Evolutionary conservation across 2,888 invertebrate species (phyloP), one percentile per base, ranked within the genome.

Genomic region (Dromius quadrimaculatus): DNA sequence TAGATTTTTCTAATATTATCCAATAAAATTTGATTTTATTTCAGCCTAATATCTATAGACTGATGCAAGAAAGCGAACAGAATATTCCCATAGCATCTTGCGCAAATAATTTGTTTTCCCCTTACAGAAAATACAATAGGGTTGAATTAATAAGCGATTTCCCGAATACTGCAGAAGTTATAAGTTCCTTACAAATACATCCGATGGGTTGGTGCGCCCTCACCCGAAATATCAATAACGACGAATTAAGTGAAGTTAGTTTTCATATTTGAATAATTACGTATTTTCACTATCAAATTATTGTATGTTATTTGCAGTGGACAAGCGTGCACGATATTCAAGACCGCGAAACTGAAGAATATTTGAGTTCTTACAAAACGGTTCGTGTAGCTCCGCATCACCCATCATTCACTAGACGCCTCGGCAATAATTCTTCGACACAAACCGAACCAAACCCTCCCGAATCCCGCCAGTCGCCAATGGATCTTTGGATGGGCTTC

Each of bases 321-420:
- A 95, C 95, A 4, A 94, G 95, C 79, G 90, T 97, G 64, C 97
- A 97, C 83, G 95, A 97, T 80, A 94, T 97, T 74, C 95, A 95
- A 83, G 89, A 91, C 43, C 82, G 81, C 66, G 85, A 85, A 2
- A 77, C 79, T 6, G 79, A 82, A 9, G 84, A 85, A 13, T 82
- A 83, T 22, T 34, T 68, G 11, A 62, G 38, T 22, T 22, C 61
- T 6, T 70, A 47, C 23, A 62, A 47, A 36, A 28, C 32, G 8
- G 70, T 50, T 9, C 32, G 34, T 6, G 11, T 62, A n/a, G 34
- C 62, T 2, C 61, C 13, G n/a, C 69, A 47, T 3, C 47, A 38
- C 6, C 38, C 6, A 36, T 34, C 28, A 57, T 4, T 6, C 11
- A 11, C 2, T 15, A 41, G 8, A 13, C 15, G 3, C 13, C 20